These are phyloP conservation scores for Halictus ligatus DNA, from an alignment of 2,888 invertebrate genomes.

Conservation along the genomic window DNA sequence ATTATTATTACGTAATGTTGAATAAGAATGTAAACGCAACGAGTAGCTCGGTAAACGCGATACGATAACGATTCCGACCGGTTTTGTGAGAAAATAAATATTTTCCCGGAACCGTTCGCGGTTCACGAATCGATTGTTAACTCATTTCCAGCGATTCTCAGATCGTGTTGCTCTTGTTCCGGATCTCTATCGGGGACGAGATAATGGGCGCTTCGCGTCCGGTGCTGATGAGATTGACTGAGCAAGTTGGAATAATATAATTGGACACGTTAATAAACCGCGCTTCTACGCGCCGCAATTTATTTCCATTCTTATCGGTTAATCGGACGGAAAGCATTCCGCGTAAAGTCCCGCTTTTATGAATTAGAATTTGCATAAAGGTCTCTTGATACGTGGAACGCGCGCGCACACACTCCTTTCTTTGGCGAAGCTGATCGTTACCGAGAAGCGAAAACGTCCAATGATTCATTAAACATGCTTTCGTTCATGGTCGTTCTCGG, in stretches of 20 bases:
- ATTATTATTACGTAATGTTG: constrained; percentile 46
- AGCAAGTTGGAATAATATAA: not conserved
- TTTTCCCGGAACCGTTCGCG: not conserved
- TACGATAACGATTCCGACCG: constrained; percentile 27
- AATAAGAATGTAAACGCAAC: constrained; percentile 34
- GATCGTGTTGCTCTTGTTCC: not conserved
- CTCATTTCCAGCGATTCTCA: not conserved
- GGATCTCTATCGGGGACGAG: not conserved
- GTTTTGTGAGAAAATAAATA: constrained; percentile 9
- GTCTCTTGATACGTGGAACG: not conserved
- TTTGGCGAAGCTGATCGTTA: not conserved
- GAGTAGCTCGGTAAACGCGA: constrained; percentile 11
- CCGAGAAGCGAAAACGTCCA: not conserved
- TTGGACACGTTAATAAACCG: not conserved
- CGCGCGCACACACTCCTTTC: not conserved
- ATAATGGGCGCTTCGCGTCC: not conserved
- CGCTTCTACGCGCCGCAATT: not conserved
- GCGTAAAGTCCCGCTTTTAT: not conserved
- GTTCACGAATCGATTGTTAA: constrained; percentile 4
- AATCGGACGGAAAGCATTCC: not conserved
- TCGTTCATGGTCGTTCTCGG: too few species aligned
- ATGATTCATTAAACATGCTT: not conserved
- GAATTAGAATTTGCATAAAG: not conserved
- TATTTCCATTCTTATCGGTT: not conserved
- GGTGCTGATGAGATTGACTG: not conserved